phyloP scores from a whole-genome alignment of 2,797 vertebrate species.

The Salarias fasciatus region DNA sequence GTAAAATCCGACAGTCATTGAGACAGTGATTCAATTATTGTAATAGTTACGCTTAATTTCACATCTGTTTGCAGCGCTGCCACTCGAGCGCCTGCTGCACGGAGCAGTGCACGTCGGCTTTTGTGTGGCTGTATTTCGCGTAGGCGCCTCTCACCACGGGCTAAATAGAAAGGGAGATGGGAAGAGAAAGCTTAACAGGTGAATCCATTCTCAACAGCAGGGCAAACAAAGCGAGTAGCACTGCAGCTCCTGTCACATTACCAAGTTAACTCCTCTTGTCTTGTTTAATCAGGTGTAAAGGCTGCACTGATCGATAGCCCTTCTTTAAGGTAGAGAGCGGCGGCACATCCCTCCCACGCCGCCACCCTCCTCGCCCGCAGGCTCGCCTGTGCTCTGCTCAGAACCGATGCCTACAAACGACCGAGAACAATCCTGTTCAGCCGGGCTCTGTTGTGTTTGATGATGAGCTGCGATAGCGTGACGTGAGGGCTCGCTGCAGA shows the following conservation, averaged over 20 bases:
- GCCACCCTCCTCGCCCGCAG: slow-evolving; percentile 28
- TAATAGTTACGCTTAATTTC: slow-evolving; percentile 24
- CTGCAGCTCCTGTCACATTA: slow-evolving; percentile 45
- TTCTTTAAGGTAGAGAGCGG: slow-evolving; percentile 42
- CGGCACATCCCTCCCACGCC: slow-evolving; percentile 25
- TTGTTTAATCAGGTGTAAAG: slow-evolving; percentile 69
- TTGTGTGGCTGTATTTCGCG: slow-evolving; percentile 21
- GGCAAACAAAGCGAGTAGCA: slow-evolving; percentile 29
- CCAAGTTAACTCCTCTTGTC: slow-evolving; percentile 61
- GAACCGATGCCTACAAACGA: no score
- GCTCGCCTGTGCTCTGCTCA: slow-evolving; percentile 6
- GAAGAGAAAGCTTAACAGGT: slow-evolving; percentile 46
- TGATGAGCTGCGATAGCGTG: no score
- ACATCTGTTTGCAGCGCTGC: slow-evolving; percentile 1
- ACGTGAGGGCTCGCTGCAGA: no score
- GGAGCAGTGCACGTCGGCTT: slow-evolving; percentile 3
- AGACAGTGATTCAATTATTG: not conserved
- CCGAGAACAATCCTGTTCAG: no score
- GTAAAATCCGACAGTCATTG: not conserved
- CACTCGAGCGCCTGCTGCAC: not conserved
- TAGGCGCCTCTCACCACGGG: not conserved
- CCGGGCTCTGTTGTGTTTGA: no score
- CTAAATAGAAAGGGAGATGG: not conserved
- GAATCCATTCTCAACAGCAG: slow-evolving; percentile 58
- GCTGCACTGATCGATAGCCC: slow-evolving; percentile 53